Evolutionary conservation across 2,888 invertebrate genomes (phyloP).

Genomic region (Nebria brevicollis): DNA sequence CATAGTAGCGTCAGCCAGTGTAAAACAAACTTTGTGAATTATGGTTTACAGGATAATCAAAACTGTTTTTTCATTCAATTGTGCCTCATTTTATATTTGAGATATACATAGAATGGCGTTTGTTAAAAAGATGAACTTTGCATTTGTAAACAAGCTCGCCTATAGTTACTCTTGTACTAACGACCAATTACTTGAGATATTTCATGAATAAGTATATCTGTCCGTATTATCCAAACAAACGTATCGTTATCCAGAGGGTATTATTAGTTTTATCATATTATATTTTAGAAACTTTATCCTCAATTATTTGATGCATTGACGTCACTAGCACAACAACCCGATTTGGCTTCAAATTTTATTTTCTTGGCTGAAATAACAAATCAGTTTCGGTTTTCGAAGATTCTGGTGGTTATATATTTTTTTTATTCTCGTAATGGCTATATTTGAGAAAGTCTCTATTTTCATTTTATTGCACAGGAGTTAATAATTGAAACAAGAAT

Average conservation of each 20-base stretch:
- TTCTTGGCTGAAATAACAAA: not conserved
- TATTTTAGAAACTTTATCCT: not conserved
- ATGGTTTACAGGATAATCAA: constrained; percentile 6
- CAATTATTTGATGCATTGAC: not conserved
- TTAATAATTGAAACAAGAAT: too few relatives aligned
- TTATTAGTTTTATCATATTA: not conserved
- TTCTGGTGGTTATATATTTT: too few relatives aligned
- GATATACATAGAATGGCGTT: constrained; percentile 17
- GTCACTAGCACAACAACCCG: not conserved
- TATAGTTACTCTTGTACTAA: constrained; percentile 30
- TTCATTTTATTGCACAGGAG: too few relatives aligned
- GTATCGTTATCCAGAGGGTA: constrained; percentile 5
- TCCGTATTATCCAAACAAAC: constrained; percentile 15
- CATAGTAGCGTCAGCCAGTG: too few relatives aligned
- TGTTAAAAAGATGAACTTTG: constrained; percentile 39
- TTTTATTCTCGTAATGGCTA: too few relatives aligned
- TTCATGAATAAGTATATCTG: constrained; percentile 14
- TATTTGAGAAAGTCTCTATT: too few relatives aligned
- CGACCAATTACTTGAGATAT: constrained; percentile 43
- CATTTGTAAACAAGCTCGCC: constrained; percentile 39
- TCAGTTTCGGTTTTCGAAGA: not conserved
- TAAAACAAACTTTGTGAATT: not conserved
- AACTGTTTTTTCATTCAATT: constrained; percentile 27
- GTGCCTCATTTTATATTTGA: constrained; percentile 26
- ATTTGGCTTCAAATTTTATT: constrained; percentile 8